Base-by-base conservation (phyloP, 1,140 invertebrate genomes). In the Calephelis nemesis region DNA sequence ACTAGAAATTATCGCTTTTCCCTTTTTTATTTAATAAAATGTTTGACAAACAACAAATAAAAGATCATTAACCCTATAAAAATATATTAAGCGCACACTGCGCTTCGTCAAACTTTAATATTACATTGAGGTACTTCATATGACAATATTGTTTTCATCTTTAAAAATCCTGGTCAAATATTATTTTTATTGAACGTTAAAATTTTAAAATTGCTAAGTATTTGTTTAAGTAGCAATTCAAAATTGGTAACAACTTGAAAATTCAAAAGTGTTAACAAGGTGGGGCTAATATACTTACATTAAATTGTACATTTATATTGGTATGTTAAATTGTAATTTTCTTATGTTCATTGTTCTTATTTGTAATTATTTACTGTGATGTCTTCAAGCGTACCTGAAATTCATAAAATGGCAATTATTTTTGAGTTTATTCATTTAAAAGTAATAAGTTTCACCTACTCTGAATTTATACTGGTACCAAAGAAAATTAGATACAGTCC, bases 301-400 rank as follows among this genome's bases (percentile, higher is more conserved):
- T 67, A 81, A 83, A 81, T 83, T 86, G 79, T 85, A 85, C 78
- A 82, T 72, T 52, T 73, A 66, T 80, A 58, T 75, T 80, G 75
- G 72, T 77, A 74, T 75, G 68, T 75, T 73, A 75, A 73, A 67
- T 78, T 73, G 73, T 72, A 63, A 67, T 71, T 66, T 74, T 66
- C 64, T 71, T 67, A 76, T 68, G 71, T 77, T 78, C 71, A 77
- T 79, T 76, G 70, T 82, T 83, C 73, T 81, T 77, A 73, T 69
- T 78, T 76, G 74, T 77, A 54, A 49, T 77, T 75, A 72, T 70
- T 68, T 68, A 73, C 80, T 75, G 79, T 77, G 76, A 75, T 74
- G 78, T 78, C 70, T 74, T 89, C 87, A 91, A 72, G 79, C 87
- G 78, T 90, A 91, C 81, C 88, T 91, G 88, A 30, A 88, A 87